Conservation (phyloP, 2,113 vertebrate genomes). For the Callaeas wilsoni region DNA sequence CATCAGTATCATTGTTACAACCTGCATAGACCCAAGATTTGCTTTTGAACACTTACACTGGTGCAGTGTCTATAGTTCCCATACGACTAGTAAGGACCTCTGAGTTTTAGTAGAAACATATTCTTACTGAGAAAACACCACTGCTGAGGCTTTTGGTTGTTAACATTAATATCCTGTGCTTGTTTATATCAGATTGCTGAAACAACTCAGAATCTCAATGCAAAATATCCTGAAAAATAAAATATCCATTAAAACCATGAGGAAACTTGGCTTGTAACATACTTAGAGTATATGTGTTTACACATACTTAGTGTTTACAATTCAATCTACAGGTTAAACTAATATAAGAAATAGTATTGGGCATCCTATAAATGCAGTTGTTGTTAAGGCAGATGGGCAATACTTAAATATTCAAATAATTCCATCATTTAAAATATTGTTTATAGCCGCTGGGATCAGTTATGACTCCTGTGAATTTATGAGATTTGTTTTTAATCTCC, state of each 20-base stretch:
- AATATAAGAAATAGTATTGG: not conserved
- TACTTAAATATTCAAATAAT: not conserved
- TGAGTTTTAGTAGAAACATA: not conserved
- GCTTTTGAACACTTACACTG: not conserved
- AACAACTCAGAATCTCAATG: not conserved
- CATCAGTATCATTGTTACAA: not conserved
- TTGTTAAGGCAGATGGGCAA: not conserved
- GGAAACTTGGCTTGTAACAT: not conserved
- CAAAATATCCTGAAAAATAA: not conserved
- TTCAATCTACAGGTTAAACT: not conserved
- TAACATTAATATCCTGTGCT: not conserved
- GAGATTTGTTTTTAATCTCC: not conserved
- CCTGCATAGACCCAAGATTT: not conserved
- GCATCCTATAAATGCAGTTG: not conserved
- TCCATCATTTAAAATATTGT: not conserved
- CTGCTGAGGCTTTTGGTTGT: not conserved
- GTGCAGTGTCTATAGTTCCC: not conserved
- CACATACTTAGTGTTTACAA: not conserved
- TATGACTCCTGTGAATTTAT: not conserved
- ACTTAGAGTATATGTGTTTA: too few relatives aligned
- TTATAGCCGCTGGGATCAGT: not conserved
- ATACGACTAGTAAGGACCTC: not conserved
- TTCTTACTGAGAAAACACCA: not conserved
- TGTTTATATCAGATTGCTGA: not conserved
- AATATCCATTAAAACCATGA: not conserved